A percentile compares a stretch with the other conserved stretches of the same genome.
phyloP scores from a whole-genome alignment of 1,140 invertebrate genomes.

The Ditylenchus dipsaci region DNA sequence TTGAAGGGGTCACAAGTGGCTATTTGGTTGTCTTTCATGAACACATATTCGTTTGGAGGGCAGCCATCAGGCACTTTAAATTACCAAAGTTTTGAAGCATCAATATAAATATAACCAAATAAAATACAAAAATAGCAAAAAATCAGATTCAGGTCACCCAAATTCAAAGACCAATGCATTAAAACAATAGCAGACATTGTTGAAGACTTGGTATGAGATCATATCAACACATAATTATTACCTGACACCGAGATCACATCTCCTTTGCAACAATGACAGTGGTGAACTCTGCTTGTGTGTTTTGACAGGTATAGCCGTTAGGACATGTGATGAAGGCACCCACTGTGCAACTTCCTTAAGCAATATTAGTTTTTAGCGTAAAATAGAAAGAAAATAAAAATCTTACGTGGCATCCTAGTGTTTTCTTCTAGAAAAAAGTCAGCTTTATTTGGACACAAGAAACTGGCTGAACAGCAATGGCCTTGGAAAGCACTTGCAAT shows the following conservation, averaged over 20 bases:
- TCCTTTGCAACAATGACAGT: conserved; percentile 55
- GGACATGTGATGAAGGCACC: conserved; percentile 57
- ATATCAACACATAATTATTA: background rate
- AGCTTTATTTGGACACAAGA: conserved; percentile 55
- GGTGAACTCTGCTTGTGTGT: conserved; percentile 55
- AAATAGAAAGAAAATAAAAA: conserved; percentile 4
- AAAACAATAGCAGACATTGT: no score
- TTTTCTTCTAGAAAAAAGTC: conserved; percentile 55
- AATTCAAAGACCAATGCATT: no score
- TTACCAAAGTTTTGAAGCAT: no score
- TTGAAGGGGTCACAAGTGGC: conserved; percentile 57
- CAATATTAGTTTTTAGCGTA: background rate
- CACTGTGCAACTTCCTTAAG: conserved; percentile 37
- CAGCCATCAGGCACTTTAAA: conserved; percentile 51
- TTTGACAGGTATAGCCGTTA: conserved; percentile 54
- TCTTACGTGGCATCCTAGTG: conserved; percentile 50
- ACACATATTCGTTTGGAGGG: conserved; percentile 56
- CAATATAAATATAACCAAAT: no score
- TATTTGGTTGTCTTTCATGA: conserved; percentile 57
- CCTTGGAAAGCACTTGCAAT: conserved; percentile 54
- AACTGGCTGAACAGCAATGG: conserved; percentile 52
- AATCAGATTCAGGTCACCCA: background rate
- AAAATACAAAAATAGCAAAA: conserved; percentile 7
- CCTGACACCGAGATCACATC: conserved; percentile 49
- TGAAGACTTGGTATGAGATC: no score